Evolutionary conservation across 2,888 invertebrate genomes (phyloP).

Genomic region (Calliopum simillimum): DNA sequence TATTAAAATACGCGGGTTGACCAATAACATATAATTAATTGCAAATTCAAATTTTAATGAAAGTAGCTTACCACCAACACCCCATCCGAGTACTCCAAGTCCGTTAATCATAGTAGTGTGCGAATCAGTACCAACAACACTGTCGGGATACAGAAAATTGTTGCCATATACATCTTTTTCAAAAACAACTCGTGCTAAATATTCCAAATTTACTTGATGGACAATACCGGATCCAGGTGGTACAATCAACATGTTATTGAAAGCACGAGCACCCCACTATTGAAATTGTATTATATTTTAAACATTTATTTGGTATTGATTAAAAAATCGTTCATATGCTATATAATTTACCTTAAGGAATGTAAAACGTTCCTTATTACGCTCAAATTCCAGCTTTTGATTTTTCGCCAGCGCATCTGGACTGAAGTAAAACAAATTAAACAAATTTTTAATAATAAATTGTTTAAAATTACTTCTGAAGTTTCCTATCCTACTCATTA

Average conservation of each 20-base stretch:
- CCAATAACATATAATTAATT: not conserved
- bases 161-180: constrained; percentile 67
- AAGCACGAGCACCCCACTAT: constrained; percentile 96
- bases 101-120: constrained; percentile 99
- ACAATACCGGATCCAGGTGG: constrained; percentile 99
- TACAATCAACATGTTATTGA: constrained; percentile 96
- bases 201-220: constrained; percentile 98
- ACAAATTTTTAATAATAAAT: not conserved
- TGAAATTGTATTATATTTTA: constrained; percentile 15
- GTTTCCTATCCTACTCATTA: not conserved
- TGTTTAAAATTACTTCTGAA: not conserved
- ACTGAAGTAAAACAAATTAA: constrained; percentile 69
- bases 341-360: constrained; percentile 85
- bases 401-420: constrained; percentile 90
- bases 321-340: not conserved
- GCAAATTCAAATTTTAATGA: not conserved
- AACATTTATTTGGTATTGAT: not conserved
- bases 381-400: constrained; percentile 93
- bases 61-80: constrained; percentile 78
- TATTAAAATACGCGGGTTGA: not conserved
- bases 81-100: constrained; percentile 96
- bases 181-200: constrained; percentile 92
- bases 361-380: constrained; percentile 94
- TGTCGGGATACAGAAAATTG: constrained; percentile 83
- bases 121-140: constrained; percentile 96